Evolutionary conservation across 2,888 invertebrate species (phyloP), one percentile per base, ranked within the genome.

Genomic region (Dysmachus trigonus): DNA sequence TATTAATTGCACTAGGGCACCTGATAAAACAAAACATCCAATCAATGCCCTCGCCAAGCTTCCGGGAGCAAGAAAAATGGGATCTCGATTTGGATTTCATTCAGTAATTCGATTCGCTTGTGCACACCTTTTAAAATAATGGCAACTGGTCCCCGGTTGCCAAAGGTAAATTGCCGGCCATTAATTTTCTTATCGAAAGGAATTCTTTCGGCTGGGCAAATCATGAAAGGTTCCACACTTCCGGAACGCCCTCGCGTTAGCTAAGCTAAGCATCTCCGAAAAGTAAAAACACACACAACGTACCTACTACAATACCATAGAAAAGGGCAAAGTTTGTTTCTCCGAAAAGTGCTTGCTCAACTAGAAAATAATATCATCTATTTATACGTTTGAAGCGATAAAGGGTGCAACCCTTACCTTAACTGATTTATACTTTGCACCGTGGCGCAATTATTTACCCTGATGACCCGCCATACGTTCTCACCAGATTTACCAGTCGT

Each of bases 111-210:
- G 53, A 81, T 27, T 72, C 83, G 22, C 41, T 72, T 83, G n/a
- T n/a, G 31, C 33, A 41, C 72, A 72, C 72, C 38, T 83, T 72
- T 38, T 72, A 83, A 83, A 72, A 41, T 72, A 83, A 41, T 38
- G 83, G 35, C 33, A 41, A 13, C 38, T 18, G 72, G 51, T 38
- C 71, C 71, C 71, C 30, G 30, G 51, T 74, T 53, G 30, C 31
- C 76, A 85, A 74, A 85, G 74, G 76, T 84, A 86, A 87, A 87
- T 86, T 77, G 87, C 73, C 72, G 62, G 4, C 83, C 86, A 87
- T 87, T 87, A 87, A 86, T 87, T 87, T 84, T 87, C 73, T 86
- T 84, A 84, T 87, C 87, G 86, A 81, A 41, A 84, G 41, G 72
- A 87, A 85, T 87, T 83, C 72, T 76, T 85, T 74, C 51, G 15